Conservation (phyloP, 2,797 vertebrate species). For the Eulemur rubriventer region DNA sequence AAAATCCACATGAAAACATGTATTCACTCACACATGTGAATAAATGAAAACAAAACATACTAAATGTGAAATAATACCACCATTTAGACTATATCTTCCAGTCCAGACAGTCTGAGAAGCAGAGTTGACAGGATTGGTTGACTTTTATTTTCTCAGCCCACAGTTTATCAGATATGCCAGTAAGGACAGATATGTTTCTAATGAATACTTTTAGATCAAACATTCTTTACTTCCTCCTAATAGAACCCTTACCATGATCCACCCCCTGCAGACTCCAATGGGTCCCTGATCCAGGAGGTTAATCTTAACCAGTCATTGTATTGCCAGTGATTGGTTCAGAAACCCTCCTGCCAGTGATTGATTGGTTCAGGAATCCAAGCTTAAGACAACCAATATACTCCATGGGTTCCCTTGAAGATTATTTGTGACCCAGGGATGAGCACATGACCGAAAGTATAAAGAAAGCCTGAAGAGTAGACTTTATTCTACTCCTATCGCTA, state of each 20-base stretch:
- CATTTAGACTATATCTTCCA: not conserved
- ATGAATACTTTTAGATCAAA: not conserved
- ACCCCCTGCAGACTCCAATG: not conserved
- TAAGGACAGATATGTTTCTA: not conserved
- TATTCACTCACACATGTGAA: not conserved
- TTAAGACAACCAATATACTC: not conserved
- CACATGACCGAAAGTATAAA: not conserved
- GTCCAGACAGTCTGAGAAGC: not conserved
- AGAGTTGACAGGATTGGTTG: not conserved
- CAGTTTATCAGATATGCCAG: not conserved
- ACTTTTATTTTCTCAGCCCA: not conserved
- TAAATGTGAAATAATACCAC: not conserved
- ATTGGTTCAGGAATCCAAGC: not conserved
- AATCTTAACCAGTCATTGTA: not conserved
- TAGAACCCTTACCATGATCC: not conserved
- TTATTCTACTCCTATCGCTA: not conserved
- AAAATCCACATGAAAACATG: not conserved
- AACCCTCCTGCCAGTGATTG: not conserved
- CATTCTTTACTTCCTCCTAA: not conserved
- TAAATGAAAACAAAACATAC: not conserved
- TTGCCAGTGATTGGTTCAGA: not conserved
- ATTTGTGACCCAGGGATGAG: not conserved
- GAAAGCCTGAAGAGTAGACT: not conserved
- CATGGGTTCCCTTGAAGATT: not conserved
- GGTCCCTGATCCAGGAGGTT: not conserved